phyloP scores from a whole-genome alignment of 2,113 vertebrate genomes.

The Arothron firmamentum region DNA sequence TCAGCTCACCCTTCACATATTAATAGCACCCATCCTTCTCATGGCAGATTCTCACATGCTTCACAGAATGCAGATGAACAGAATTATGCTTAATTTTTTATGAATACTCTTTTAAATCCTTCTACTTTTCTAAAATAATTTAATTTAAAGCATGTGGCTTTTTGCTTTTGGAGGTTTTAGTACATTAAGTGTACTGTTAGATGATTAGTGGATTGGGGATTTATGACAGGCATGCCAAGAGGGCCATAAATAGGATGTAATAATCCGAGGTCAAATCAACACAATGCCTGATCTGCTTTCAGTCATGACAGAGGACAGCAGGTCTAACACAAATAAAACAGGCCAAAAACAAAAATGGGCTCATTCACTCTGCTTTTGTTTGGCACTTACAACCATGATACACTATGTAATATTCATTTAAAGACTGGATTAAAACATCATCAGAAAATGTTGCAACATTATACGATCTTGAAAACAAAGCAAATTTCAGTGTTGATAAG shows the following conservation, averaged over 20 bases:
- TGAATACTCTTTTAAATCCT: background rate
- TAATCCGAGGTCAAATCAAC: conserved; percentile 44
- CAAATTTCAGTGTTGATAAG: background rate
- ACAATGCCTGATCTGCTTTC: conserved; percentile 33
- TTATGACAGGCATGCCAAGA: conserved; percentile 31
- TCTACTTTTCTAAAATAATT: conserved; percentile 4
- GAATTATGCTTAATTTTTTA: background rate
- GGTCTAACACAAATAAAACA: conserved; percentile 5
- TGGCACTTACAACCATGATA: background rate
- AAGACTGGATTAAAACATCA: background rate
- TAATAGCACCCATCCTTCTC: conserved; percentile 12
- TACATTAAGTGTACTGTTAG: conserved; percentile 4
- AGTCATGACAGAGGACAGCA: conserved; percentile 23
- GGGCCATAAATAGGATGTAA: conserved; percentile 43
- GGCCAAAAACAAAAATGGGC: conserved; percentile 14
- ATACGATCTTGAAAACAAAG: background rate
- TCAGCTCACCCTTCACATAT: conserved; percentile 15
- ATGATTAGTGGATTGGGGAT: conserved; percentile 22
- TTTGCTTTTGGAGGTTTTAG: background rate
- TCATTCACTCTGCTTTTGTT: background rate
- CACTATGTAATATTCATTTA: too few relatives aligned
- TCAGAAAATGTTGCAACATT: background rate
- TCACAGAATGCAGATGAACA: background rate
- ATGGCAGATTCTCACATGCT: conserved; percentile 9
- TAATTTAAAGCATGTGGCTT: background rate